phyloP scores from a whole-genome alignment of 2,888 invertebrate genomes.

The Eutolmus rufibarbis region DNA sequence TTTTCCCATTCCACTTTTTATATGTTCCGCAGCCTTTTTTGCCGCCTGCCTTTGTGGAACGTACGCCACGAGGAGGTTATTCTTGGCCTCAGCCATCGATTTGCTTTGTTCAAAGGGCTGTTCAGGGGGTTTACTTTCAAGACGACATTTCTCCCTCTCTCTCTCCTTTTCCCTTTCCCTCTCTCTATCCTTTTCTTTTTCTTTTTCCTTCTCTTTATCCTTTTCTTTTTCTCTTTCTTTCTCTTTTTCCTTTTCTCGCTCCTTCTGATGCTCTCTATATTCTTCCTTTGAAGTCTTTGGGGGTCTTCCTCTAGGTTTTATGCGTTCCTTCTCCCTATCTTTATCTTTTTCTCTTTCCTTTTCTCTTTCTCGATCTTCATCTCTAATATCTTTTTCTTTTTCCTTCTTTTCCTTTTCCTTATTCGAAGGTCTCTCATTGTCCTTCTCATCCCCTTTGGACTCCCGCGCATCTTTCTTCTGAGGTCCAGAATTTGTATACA shows the following conservation, averaged over 20 bases:
- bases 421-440: background rate
- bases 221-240: slow-evolving; percentile 43
- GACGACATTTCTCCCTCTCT: background rate
- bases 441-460: slow-evolving; percentile 42
- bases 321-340: slow-evolving; percentile 49
- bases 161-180: slow-evolving; percentile 50
- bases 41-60: slow-evolving; percentile 91
- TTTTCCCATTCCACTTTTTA: slow-evolving; percentile 77
- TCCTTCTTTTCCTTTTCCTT: slow-evolving; percentile 49
- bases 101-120: slow-evolving; percentile 4
- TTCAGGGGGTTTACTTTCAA: background rate
- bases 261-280: slow-evolving; percentile 32
- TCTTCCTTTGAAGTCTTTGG: slow-evolving; percentile 56
- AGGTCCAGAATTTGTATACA: slow-evolving; percentile 49
- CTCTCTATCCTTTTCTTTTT: slow-evolving; percentile 25
- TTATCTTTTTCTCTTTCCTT: slow-evolving; percentile 45
- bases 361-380: slow-evolving; percentile 54
- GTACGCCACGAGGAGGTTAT: slow-evolving; percentile 74
- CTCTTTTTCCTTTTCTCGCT: slow-evolving; percentile 53
- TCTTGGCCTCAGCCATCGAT: slow-evolving; percentile 53
- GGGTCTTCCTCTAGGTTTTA: slow-evolving; percentile 54
- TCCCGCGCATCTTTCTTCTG: slow-evolving; percentile 44
- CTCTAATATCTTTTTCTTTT: slow-evolving; percentile 46
- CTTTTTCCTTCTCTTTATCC: slow-evolving; percentile 49
- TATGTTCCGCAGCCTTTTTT: slow-evolving; percentile 89